These are phyloP conservation scores for Lepidochrysops patricia DNA, from an alignment of 2,888 invertebrate genomes.

Conservation along the genomic window DNA sequence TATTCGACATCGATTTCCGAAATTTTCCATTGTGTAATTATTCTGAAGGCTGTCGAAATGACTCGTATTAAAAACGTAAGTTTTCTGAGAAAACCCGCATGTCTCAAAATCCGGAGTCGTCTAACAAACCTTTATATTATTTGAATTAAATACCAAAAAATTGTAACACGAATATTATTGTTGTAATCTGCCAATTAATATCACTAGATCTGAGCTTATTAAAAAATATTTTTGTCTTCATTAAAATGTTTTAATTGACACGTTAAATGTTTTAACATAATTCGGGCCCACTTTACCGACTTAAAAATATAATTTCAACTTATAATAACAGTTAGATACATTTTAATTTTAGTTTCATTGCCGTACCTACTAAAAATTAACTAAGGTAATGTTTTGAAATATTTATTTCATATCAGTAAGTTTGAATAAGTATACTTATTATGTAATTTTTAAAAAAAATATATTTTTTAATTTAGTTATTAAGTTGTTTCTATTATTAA, in stretches of 20 bases:
- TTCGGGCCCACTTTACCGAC: not conserved
- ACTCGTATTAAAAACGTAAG: not conserved
- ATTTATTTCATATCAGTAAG: not conserved
- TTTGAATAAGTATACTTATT: too few relatives aligned
- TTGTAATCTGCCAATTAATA: not conserved
- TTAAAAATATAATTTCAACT: not conserved
- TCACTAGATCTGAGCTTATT: not conserved
- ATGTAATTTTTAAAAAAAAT: too few relatives aligned
- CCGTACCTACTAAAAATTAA: too few relatives aligned
- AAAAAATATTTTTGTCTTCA: not conserved
- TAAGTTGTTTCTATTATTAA: not conserved
- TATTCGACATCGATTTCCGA: not conserved
- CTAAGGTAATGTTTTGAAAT: not conserved
- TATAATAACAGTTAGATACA: too few relatives aligned
- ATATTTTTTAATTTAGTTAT: not conserved
- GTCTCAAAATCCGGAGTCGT: not conserved
- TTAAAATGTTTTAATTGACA: not conserved
- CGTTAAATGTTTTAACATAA: not conserved
- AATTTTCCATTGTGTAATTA: not conserved
- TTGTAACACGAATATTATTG: not conserved
- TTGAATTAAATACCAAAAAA: not conserved
- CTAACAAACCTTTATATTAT: not conserved
- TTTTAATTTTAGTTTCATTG: not conserved
- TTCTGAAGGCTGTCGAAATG: not conserved
- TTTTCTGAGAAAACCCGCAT: not conserved